phyloP scores from a whole-genome alignment of 37 sponge, comb jelly and placozoan species.

The Bolinopsis microptera region DNA sequence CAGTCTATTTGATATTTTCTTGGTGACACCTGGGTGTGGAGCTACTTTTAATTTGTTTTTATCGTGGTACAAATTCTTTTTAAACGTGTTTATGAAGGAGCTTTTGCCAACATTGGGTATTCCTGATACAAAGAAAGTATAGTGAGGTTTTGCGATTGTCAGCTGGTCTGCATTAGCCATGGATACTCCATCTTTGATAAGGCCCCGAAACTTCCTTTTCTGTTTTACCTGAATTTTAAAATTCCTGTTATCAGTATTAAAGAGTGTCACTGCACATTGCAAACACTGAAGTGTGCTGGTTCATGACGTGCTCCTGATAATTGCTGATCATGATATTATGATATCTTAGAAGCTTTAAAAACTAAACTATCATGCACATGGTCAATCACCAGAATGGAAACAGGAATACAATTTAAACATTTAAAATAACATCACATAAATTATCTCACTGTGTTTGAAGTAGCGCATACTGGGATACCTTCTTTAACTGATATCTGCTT shows the following conservation, averaged over 20 bases:
- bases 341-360: too few relatives aligned
- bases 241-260: too few relatives aligned
- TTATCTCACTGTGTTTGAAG: not conserved
- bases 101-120: conserved; percentile 44
- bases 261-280: too few relatives aligned
- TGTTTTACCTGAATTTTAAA: conserved; percentile 29
- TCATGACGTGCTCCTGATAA: too few relatives aligned
- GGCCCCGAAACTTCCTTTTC: not conserved
- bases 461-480: conserved; percentile 3
- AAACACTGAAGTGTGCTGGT: too few relatives aligned
- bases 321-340: too few relatives aligned
- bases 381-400: too few relatives aligned
- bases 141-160: not conserved
- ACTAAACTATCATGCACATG: too few relatives aligned
- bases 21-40: conserved; percentile 33
- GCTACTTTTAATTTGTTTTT: conserved; percentile 20
- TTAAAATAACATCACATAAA: conserved; percentile 38
- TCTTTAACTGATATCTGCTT: not conserved
- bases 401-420: too few relatives aligned
- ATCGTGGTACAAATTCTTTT: not conserved
- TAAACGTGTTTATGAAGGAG: conserved; percentile 38
- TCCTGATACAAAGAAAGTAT: conserved; percentile 46
- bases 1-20: not conserved
- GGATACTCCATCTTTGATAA: conserved; percentile 12
- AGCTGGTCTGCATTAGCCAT: conserved; percentile 59